Evolutionary conservation across 2,888 invertebrate genomes (phyloP), one percentile per base, ranked within the genome.

Genomic region (Panzeria rudis): DNA sequence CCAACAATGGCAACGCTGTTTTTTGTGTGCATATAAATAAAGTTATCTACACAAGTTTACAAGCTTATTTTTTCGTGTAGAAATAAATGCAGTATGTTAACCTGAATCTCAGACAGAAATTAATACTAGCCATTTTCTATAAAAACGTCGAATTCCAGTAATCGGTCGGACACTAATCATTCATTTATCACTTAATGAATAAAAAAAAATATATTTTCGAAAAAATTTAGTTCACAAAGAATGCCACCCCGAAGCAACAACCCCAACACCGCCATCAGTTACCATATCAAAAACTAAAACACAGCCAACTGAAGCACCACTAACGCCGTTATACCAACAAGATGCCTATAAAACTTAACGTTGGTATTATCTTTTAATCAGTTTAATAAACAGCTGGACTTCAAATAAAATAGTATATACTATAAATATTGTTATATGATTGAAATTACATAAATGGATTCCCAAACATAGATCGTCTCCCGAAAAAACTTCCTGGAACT

Each of bases 401-500:
- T 73, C 56, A 47, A 23, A 68, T 59, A 80, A 73, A 59, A 23
- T 82, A 50, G 17, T 8, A 44, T 79, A 29, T 56, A 35, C 35
- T 71, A 71, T 38, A 61, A 75, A 71, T 52, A 71, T 85, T 79
- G 82, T 85, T 85, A 82, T 85, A 75, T 82, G 61, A 82, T 79
- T 79, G 71, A 64, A 80, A 64, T 29, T n/a, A 38, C 38, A 38
- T 11, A 50, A 75, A 66, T 73, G 61, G 78, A 82, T 78, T 79
- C 82, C 81, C 69, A 47, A 78, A 50, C 13, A 61, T 75, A 77
- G 50, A 56, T 41, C 52, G 72, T 78, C 73, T 77, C 84, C 84
- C 80, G 66, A 79, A 75, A 69, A 87, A 88, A 91, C 91, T 92
- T 92, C 92, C 92, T 92, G 92, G 92, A 92, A 92, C 91, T 92